Base-by-base conservation (phyloP, 92 coral and sea anemone genomes). In the Actinostola sp. region DNA sequence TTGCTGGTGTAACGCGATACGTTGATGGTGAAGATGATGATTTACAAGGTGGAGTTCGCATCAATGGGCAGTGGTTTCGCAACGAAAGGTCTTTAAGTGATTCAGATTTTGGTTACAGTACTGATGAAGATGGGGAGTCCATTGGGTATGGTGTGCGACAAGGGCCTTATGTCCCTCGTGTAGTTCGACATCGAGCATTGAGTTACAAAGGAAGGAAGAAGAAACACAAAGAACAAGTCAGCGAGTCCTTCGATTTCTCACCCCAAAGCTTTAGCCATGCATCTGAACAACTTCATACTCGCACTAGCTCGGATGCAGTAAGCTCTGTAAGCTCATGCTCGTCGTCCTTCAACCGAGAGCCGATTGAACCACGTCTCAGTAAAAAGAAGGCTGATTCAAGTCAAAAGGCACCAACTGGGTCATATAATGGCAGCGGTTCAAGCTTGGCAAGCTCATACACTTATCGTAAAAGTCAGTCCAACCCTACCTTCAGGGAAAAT, bases 61-160 rank as follows among this genome's bases (percentile, higher is more conserved):
- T 90, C 50, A 90, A 90, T 63, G 96, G 92, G 44, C 73, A 80
- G 28, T 90, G 86, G 75, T 77, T 83, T 43, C 61, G 86, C 17
- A 29, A 53, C n/a, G 50, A 72, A 8, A 49, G 62, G 13, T n/a
- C 63, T 25, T 43, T 14, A 12, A 87, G 94, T 77, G 91, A 85
- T 67, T 81, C 88, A 38, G 94, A 86, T 20, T 67, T 76, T 73
- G 89, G 70, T 14, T 78, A 75, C 50, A 75, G 87, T 60, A 69
- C 85, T 3, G 89, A 85, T 26, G 97, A 90, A 54, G 89, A 93
- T 8, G 84, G 69, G 15, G 83, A 81, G 25, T 25, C 62, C 12
- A 27, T 51, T 19, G 48, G 76, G 6, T 44, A 43, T 43, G 71
- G 66, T 35, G 24, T 39, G 51, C 46, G 29, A 16, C 39, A 39